Conservation (phyloP, 2,113 vertebrate species). For the Perognathus longimembris region DNA sequence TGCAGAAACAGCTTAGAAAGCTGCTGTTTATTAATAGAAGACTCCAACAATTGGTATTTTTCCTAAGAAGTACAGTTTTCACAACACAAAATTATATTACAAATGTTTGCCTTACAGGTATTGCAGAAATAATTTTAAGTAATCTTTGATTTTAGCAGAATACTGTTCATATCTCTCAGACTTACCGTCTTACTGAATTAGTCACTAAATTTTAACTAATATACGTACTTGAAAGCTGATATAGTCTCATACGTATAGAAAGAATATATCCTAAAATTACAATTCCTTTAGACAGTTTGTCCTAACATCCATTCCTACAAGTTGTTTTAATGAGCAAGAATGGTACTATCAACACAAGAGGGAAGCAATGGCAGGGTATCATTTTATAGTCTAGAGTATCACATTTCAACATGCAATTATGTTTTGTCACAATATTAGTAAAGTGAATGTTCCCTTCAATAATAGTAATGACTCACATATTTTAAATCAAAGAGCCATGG, state of each 20-base stretch:
- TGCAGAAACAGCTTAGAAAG: not conserved
- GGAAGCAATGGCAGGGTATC: not conserved
- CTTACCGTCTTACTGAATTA: conserved; percentile 3
- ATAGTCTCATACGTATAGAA: not conserved
- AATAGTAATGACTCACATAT: not conserved
- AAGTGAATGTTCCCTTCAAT: not conserved
- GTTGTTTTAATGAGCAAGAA: conserved; percentile 3
- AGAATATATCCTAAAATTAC: conserved; percentile 71
- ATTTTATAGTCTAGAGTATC: not conserved
- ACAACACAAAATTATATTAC: conserved; percentile 78
- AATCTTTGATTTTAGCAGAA: conserved; percentile 70
- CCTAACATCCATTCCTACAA: conserved; percentile 56
- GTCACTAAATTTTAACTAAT: conserved; percentile 31
- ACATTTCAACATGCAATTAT: not conserved
- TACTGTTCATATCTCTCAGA: conserved; percentile 47
- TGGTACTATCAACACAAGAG: conserved; percentile 6
- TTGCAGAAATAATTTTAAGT: conserved; percentile 71
- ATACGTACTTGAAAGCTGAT: conserved; percentile 65
- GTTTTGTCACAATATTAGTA: not conserved
- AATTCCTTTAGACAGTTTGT: conserved; percentile 64
- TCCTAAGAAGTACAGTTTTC: conserved; percentile 73
- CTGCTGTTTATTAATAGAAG: not conserved
- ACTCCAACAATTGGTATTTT: not conserved
- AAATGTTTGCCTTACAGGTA: conserved; percentile 54
- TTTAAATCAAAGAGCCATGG: conserved; percentile 1